phyloP scores from a whole-genome alignment of 2,113 vertebrate genomes.

The Eolophus roseicapilla region DNA sequence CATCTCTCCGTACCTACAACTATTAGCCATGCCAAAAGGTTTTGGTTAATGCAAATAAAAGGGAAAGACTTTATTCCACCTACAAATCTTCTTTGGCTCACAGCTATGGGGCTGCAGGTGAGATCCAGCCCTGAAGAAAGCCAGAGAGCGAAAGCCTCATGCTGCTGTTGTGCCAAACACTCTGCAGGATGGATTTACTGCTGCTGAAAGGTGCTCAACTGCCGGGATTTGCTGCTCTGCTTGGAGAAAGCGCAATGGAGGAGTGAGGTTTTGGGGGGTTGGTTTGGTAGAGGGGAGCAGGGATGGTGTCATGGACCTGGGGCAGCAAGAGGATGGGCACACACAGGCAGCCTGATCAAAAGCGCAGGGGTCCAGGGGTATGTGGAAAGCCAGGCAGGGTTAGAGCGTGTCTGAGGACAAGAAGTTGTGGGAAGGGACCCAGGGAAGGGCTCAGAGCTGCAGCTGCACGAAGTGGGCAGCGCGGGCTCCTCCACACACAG shows the following conservation, averaged over 20 bases:
- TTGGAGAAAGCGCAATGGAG: neutral
- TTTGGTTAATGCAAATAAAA: conserved; percentile 22
- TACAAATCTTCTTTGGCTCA: neutral
- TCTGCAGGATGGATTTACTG: neutral
- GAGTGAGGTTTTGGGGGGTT: fast-evolving
- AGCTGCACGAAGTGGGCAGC: neutral
- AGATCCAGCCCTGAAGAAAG: neutral
- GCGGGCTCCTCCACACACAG: neutral
- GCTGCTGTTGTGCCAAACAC: neutral
- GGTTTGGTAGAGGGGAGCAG: neutral
- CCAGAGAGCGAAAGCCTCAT: neutral
- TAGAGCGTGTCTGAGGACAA: neutral
- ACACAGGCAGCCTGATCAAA: neutral
- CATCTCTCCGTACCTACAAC: neutral
- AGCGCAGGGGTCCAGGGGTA: neutral
- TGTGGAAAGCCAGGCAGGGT: neutral
- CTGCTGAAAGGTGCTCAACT: neutral
- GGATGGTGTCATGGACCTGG: neutral
- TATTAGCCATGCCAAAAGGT: neutral
- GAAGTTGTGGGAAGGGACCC: neutral
- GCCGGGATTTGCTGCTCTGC: neutral
- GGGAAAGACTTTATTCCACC: conserved; percentile 8
- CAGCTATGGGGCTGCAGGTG: neutral
- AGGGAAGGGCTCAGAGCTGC: neutral
- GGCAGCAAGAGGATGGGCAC: neutral